phyloP scores from a whole-genome alignment of 2,888 invertebrate genomes.

The Micoletzkya japonica region DNA sequence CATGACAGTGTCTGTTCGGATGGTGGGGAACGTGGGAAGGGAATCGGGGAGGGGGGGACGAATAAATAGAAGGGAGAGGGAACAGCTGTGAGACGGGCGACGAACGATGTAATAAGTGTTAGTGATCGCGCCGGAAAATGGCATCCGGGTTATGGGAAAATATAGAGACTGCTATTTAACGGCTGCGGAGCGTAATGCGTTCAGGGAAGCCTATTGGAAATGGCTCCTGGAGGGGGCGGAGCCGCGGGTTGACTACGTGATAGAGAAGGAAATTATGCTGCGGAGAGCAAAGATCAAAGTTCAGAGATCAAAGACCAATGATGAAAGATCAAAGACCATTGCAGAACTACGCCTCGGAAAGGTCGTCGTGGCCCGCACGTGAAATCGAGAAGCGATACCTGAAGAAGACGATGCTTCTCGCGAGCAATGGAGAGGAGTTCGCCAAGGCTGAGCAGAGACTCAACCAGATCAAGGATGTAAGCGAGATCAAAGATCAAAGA shows the following conservation, averaged over 20 bases:
- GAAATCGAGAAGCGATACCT: conserved; percentile 12
- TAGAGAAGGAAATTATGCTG: background rate
- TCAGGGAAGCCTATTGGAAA: conserved; percentile 7
- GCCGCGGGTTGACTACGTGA: too few relatives aligned
- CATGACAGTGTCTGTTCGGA: too few relatives aligned
- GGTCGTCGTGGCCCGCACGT: background rate
- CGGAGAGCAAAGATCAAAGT: conserved; percentile 66
- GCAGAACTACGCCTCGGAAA: background rate
- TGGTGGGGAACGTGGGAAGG: too few relatives aligned
- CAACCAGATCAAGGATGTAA: background rate
- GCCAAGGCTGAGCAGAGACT: background rate
- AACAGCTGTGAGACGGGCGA: background rate
- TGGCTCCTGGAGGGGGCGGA: background rate
- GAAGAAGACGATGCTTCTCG: background rate
- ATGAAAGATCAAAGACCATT: background rate
- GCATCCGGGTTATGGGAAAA: conserved; percentile 80
- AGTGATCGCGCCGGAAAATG: conserved; percentile 76
- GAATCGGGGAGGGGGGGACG: background rate
- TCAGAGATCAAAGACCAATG: background rate
- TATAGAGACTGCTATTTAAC: background rate
- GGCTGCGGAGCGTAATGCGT: background rate
- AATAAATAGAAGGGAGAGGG: background rate
- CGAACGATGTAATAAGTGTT: too few relatives aligned
- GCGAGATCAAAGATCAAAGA: background rate
- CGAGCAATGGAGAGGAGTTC: background rate